A percentile compares a stretch with the other conserved stretches of the same genome.
These are phyloP conservation scores for Mormyrus proboscirostris DNA, from an alignment of 2,797 vertebrate genomes.

Conservation along the genomic window DNA sequence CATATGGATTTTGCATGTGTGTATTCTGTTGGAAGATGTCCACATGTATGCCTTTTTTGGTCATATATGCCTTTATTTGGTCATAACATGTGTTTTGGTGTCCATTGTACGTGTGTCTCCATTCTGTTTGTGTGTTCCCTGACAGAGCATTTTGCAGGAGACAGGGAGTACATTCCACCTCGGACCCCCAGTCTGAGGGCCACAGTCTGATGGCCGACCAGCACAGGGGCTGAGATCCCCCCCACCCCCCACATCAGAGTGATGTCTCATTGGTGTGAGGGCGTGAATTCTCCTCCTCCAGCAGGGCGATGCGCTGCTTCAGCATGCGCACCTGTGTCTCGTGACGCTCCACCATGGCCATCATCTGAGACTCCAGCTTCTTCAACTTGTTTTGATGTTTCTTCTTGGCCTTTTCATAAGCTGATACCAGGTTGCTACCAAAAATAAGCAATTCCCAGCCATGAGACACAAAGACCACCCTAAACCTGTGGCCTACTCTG, in stretches of 20 bases:
- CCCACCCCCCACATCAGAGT: slow-evolving; percentile 47
- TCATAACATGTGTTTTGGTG: background rate
- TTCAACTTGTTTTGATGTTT: slow-evolving; percentile 83
- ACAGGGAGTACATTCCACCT: background rate
- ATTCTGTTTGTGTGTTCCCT: background rate
- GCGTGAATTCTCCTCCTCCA: slow-evolving; percentile 77
- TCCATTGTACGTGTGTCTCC: background rate
- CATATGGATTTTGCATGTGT: background rate
- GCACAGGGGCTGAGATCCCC: background rate
- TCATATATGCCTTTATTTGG: background rate
- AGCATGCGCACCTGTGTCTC: slow-evolving; percentile 82
- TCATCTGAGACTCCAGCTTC: slow-evolving; percentile 82
- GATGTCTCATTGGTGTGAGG: slow-evolving; percentile 81
- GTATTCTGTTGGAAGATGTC: background rate
- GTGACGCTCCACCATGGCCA: slow-evolving; percentile 82
- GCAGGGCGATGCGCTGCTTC: slow-evolving; percentile 75
- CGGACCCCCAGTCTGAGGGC: background rate
- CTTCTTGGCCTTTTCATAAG: slow-evolving; percentile 82
- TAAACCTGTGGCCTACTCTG: background rate
- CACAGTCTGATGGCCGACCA: background rate
- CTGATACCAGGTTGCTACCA: slow-evolving; percentile 76
- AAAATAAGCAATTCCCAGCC: background rate
- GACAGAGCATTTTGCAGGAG: background rate
- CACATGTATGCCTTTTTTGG: background rate
- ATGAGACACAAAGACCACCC: background rate